phyloP scores from a whole-genome alignment of 2,797 vertebrate species.

The Streptopelia turtur region DNA sequence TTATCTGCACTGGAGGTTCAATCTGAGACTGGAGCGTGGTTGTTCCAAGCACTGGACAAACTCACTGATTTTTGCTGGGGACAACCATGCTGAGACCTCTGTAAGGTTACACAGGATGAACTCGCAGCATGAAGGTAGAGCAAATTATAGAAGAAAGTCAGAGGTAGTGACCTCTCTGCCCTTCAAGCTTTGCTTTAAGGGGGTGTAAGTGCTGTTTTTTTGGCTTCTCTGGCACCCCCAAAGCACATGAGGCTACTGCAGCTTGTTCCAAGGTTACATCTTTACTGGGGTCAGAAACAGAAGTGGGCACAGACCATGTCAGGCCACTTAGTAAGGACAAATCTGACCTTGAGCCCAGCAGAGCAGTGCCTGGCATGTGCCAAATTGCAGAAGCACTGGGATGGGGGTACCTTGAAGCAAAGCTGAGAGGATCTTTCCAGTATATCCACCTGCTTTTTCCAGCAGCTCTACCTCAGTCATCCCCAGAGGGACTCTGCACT shows the following conservation, averaged over 20 bases:
- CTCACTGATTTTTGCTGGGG: neutral
- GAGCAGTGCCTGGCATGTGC: neutral
- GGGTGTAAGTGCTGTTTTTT: neutral
- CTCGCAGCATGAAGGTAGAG: neutral
- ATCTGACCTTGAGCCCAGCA: neutral
- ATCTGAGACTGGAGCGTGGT: neutral
- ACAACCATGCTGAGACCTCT: neutral
- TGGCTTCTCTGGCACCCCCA: neutral
- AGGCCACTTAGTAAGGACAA: neutral
- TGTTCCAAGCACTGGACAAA: neutral
- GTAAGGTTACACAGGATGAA: neutral
- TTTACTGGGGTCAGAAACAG: neutral
- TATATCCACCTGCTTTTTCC: neutral
- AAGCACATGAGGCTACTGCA: neutral
- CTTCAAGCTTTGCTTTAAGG: no score
- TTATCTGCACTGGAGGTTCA: neutral
- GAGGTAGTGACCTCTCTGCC: neutral
- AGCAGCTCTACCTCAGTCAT: neutral
- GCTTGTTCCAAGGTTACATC: neutral
- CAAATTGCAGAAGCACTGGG: neutral
- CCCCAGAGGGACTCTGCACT: neutral
- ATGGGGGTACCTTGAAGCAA: neutral
- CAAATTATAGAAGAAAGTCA: neutral
- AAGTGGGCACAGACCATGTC: neutral
- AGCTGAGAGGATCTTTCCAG: neutral